A percentile compares a stretch with the other conserved stretches of the same genome.
Conservation (phyloP, 2,888 invertebrate species). For the Macaria notata region DNA sequence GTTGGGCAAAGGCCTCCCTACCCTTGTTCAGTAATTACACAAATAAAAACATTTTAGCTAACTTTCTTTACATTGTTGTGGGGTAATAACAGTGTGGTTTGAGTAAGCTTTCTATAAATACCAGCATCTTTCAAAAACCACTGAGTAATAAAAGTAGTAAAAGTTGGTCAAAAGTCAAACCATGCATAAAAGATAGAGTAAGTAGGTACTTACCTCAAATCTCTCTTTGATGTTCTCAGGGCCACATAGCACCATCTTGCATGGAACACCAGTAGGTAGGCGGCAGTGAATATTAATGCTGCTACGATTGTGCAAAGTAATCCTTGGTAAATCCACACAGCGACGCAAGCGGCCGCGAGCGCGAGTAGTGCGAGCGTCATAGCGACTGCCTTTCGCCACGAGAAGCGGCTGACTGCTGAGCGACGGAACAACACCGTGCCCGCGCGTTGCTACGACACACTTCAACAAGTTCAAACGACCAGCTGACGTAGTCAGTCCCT, state of each 20-base stretch:
- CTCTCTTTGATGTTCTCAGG: constrained; percentile 87
- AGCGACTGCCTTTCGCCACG: constrained; percentile 71
- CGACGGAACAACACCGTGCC: constrained; percentile 27
- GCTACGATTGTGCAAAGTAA: constrained; percentile 85
- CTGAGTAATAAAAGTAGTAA: neutral
- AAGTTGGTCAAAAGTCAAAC: constrained; percentile 1
- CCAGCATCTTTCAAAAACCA: neutral
- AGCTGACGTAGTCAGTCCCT: too few relatives aligned
- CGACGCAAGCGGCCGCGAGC: constrained; percentile 64
- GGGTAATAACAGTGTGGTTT: neutral
- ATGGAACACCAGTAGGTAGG: constrained; percentile 86
- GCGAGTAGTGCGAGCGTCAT: constrained; percentile 70
- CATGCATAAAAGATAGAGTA: neutral
- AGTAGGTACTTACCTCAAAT: constrained; percentile 83
- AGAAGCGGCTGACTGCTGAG: constrained; percentile 69
- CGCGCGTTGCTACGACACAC: too few relatives aligned
- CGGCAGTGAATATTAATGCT: constrained; percentile 80
- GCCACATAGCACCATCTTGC: constrained; percentile 90
- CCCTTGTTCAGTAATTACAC: too few relatives aligned
- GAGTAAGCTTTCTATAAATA: neutral
- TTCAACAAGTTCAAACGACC: too few relatives aligned
- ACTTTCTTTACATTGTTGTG: constrained; percentile 1
- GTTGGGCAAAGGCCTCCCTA: too few relatives aligned
- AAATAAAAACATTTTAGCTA: neutral
- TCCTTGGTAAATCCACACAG: constrained; percentile 80